A percentile compares a stretch with the other conserved stretches of the same genome.
Evolutionary conservation across 2,888 invertebrate species (phyloP).

Genomic region (Volucella bombylans): DNA sequence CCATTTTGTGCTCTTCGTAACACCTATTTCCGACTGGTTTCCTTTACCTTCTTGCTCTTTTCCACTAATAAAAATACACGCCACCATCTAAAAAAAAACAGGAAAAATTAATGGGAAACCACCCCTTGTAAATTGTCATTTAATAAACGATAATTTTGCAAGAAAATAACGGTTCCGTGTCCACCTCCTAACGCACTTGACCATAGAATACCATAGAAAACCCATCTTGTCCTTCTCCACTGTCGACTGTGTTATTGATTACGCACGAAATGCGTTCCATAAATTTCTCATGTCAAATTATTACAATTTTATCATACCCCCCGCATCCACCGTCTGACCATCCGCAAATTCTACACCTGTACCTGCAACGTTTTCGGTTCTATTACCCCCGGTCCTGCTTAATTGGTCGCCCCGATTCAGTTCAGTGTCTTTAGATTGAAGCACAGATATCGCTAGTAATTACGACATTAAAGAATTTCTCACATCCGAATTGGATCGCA

Average conservation of each 20-base stretch:
- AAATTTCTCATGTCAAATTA: slow-evolving; percentile 67
- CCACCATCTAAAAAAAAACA: not conserved
- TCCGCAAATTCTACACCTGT: slow-evolving; percentile 68
- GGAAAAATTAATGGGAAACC: not conserved
- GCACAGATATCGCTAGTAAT: slow-evolving; percentile 67
- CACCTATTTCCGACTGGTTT: too few species aligned
- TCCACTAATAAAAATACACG: slow-evolving; percentile 16
- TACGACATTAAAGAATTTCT: slow-evolving; percentile 74
- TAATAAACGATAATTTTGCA: slow-evolving; percentile 46
- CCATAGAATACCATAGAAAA: not conserved
- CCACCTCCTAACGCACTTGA: slow-evolving; percentile 22
- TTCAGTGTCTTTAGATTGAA: slow-evolving; percentile 67
- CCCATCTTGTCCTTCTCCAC: not conserved
- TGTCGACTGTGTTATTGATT: slow-evolving; percentile 55
- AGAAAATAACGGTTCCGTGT: slow-evolving; percentile 20
- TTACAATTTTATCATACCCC: slow-evolving; percentile 51
- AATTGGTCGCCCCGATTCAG: slow-evolving; percentile 69
- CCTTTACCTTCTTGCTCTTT: too few species aligned
- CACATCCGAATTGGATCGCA: slow-evolving; percentile 52
- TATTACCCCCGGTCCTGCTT: slow-evolving; percentile 27
- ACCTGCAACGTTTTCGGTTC: slow-evolving; percentile 14
- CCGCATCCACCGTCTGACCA: slow-evolving; percentile 30
- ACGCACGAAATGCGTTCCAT: slow-evolving; percentile 66
- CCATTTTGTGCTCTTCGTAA: too few species aligned
- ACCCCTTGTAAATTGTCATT: slow-evolving; percentile 34